These are phyloP conservation scores for Pemphredon lugubris DNA, from an alignment of 2,888 invertebrate species.

Conservation along the genomic window DNA sequence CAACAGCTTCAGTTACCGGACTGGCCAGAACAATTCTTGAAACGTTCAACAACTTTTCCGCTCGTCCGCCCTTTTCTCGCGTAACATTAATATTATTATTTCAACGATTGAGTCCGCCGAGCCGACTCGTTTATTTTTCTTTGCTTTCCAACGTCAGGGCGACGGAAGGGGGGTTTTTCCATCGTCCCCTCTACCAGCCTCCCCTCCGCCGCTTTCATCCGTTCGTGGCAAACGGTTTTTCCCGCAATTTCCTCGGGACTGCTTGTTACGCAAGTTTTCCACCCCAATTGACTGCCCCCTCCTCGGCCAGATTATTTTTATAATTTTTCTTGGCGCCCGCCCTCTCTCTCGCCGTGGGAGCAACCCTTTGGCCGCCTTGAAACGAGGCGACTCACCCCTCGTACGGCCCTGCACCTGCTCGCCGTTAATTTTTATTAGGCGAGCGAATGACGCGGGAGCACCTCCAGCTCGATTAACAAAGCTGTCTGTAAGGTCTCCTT, in stretches of 20 bases:
- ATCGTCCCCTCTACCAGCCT: slow-evolving; percentile 38
- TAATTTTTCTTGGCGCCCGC: slow-evolving; percentile 75
- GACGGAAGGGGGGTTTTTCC: slow-evolving; percentile 37
- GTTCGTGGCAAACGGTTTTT: slow-evolving; percentile 72
- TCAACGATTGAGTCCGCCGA: slow-evolving; percentile 62
- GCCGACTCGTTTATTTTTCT: slow-evolving; percentile 71
- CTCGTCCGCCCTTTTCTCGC: slow-evolving; percentile 9
- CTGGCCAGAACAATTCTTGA: slow-evolving; percentile 26
- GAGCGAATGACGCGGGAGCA: slow-evolving; percentile 75
- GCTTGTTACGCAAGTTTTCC: slow-evolving; percentile 79
- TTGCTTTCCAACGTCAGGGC: slow-evolving; percentile 55
- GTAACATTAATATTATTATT: slow-evolving; percentile 65
- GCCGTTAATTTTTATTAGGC: slow-evolving; percentile 78
- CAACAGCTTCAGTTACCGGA: slow-evolving; percentile 4
- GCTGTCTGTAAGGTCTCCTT: slow-evolving; percentile 69
- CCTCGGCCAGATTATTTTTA: slow-evolving; percentile 77
- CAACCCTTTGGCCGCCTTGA: slow-evolving; percentile 73
- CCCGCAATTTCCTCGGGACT: slow-evolving; percentile 74
- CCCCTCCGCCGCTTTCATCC: slow-evolving; percentile 58
- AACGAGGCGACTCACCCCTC: slow-evolving; percentile 68
- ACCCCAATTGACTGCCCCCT: slow-evolving; percentile 76
- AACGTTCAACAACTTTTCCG: slow-evolving; percentile 27
- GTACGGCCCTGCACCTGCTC: slow-evolving; percentile 61
- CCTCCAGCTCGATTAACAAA: slow-evolving; percentile 75
- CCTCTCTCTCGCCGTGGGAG: slow-evolving; percentile 62